Conservation (phyloP, 2,888 invertebrate species). For the Tineola bisselliella region DNA sequence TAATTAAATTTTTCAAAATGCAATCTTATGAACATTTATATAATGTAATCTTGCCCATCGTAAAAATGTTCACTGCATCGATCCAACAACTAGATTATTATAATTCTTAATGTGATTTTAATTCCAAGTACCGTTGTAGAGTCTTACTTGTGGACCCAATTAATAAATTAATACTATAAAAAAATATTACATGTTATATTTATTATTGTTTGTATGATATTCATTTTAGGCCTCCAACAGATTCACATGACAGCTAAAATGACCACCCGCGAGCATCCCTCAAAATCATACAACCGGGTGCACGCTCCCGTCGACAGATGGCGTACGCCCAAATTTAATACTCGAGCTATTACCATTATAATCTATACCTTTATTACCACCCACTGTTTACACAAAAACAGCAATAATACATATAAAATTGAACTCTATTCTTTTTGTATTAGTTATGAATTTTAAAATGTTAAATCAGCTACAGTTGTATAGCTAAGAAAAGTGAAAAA, state of each 20-base stretch:
- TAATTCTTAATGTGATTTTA: too few relatives aligned
- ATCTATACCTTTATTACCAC: neutral
- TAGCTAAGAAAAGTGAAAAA: constrained; percentile 28
- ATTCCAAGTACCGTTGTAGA: too few relatives aligned
- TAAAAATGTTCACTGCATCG: too few relatives aligned
- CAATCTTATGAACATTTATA: too few relatives aligned
- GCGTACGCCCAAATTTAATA: constrained; percentile 25
- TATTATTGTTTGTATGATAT: too few relatives aligned
- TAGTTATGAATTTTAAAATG: neutral
- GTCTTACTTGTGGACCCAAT: too few relatives aligned
- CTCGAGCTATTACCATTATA: constrained; percentile 4
- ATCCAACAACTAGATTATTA: too few relatives aligned
- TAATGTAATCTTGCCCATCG: too few relatives aligned
- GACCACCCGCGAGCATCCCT: constrained; percentile 47
- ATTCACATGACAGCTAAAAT: constrained; percentile 31
- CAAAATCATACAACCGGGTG: constrained; percentile 22
- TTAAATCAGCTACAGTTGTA: constrained; percentile 24
- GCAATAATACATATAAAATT: neutral
- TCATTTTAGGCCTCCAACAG: constrained; percentile 20
- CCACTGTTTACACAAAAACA: neutral
- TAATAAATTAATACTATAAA: too few relatives aligned
- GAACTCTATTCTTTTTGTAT: neutral
- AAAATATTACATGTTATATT: too few relatives aligned
- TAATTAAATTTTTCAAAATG: too few relatives aligned
- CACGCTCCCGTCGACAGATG: constrained; percentile 43